phyloP scores from a whole-genome alignment of 2,113 vertebrate species.

The Chionodraco myersi region DNA sequence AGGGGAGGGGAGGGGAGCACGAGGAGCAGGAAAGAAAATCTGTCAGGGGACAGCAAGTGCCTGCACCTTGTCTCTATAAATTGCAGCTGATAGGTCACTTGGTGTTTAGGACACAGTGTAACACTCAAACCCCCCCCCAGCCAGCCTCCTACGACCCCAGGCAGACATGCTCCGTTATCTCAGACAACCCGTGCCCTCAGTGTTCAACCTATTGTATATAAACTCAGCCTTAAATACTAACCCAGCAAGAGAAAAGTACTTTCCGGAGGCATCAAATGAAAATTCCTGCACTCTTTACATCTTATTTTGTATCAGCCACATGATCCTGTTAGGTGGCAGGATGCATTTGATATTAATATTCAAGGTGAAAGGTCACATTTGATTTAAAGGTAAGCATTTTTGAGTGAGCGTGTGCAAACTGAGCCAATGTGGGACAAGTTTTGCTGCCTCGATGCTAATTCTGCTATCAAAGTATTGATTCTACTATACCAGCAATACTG shows the following conservation, averaged over 20 bases:
- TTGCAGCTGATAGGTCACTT: constrained; percentile 82
- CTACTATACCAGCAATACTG: too few species aligned
- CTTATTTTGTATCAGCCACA: background rate
- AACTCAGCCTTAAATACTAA: background rate
- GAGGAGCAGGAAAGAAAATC: constrained; percentile 68
- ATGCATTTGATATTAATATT: background rate
- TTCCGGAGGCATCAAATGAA: background rate
- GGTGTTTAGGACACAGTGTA: constrained; percentile 78
- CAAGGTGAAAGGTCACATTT: background rate
- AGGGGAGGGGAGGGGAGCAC: constrained; percentile 14
- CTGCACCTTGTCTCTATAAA: constrained; percentile 83
- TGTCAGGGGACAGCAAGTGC: constrained; percentile 45
- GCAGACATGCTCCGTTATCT: constrained; percentile 46
- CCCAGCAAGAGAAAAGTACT: too few species aligned
- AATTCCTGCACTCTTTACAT: background rate
- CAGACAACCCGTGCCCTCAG: background rate
- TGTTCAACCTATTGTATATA: background rate
- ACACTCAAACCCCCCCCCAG: constrained; percentile 46
- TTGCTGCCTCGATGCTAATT: background rate
- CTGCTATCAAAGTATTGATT: background rate
- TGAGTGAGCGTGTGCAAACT: background rate
- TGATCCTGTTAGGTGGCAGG: background rate
- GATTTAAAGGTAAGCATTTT: background rate
- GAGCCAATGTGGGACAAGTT: background rate
- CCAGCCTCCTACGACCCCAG: constrained; percentile 29